phyloP scores from a whole-genome alignment of 2,797 vertebrate genomes.

The Clarias pachynema region DNA sequence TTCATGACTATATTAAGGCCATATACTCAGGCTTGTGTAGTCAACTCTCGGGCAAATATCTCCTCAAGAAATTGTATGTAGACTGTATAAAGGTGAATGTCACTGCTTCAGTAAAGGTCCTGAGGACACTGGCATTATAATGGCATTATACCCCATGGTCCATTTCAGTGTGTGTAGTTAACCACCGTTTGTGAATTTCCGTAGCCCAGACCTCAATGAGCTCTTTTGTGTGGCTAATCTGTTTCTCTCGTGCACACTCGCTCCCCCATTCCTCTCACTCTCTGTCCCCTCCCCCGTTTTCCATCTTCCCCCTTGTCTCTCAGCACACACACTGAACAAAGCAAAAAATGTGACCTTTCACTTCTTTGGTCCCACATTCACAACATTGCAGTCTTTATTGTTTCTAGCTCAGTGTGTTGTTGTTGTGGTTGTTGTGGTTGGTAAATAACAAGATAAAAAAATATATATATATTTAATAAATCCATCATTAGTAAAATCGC shows the following conservation, averaged over 20 bases:
- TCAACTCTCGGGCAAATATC: background rate
- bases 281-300: slow-evolving; percentile 6
- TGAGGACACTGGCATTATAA: too few relatives aligned
- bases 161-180: background rate
- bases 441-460: too few relatives aligned
- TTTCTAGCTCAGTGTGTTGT: background rate
- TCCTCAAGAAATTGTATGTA: background rate
- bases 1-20: background rate
- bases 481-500: background rate
- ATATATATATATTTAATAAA: too few relatives aligned
- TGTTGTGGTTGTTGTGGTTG: background rate
- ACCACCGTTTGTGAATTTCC: background rate
- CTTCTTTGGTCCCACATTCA: slow-evolving; percentile 30
- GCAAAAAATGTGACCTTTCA: slow-evolving; percentile 39
- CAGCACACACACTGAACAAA: slow-evolving; percentile 13
- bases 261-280: background rate
- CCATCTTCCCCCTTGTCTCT: background rate
- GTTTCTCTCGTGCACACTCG: background rate
- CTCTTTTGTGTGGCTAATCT: slow-evolving; percentile 25
- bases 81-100: background rate
- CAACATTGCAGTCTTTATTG: slow-evolving; percentile 14
- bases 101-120: background rate
- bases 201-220: slow-evolving; percentile 12
- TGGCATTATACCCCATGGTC: background rate
- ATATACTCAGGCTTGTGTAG: background rate